A percentile compares a stretch with the other conserved stretches of the same genome.
These are phyloP conservation scores for Agelaius tricolor DNA, from an alignment of 2,113 vertebrate genomes.

Conservation along the genomic window DNA sequence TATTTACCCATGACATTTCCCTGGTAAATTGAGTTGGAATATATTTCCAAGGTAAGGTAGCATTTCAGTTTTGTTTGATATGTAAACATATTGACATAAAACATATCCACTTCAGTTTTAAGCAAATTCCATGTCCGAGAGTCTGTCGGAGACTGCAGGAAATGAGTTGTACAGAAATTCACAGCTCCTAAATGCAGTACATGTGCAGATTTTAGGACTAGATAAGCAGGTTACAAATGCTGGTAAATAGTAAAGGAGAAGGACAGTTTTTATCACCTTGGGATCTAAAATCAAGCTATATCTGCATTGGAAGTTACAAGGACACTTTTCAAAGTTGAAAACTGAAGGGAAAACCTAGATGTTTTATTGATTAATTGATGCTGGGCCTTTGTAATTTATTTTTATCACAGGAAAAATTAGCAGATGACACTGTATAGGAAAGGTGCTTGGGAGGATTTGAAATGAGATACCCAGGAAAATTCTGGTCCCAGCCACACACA, in stretches of 20 bases:
- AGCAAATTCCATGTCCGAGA: background rate
- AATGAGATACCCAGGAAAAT: background rate
- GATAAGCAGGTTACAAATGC: background rate
- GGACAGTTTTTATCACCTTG: background rate
- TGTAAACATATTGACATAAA: slow-evolving; percentile 31
- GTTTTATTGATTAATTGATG: background rate
- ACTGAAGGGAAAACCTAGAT: background rate
- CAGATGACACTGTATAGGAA: background rate
- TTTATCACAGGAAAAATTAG: background rate
- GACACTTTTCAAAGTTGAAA: background rate
- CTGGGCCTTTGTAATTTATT: background rate
- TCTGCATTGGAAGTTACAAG: background rate
- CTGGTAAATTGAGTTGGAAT: slow-evolving; percentile 35
- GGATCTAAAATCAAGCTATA: background rate
- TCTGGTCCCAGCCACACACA: background rate
- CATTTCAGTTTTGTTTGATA: slow-evolving; percentile 11
- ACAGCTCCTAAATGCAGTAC: background rate
- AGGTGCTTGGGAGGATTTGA: background rate
- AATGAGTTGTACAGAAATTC: background rate
- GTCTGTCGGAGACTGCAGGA: background rate
- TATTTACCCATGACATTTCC: background rate
- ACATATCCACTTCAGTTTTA: background rate
- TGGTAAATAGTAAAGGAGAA: background rate
- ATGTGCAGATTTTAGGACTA: background rate
- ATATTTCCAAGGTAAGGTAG: background rate